Evolutionary conservation across 2,888 invertebrate genomes (phyloP).

Genomic region (Xestobium rufovillosum): DNA sequence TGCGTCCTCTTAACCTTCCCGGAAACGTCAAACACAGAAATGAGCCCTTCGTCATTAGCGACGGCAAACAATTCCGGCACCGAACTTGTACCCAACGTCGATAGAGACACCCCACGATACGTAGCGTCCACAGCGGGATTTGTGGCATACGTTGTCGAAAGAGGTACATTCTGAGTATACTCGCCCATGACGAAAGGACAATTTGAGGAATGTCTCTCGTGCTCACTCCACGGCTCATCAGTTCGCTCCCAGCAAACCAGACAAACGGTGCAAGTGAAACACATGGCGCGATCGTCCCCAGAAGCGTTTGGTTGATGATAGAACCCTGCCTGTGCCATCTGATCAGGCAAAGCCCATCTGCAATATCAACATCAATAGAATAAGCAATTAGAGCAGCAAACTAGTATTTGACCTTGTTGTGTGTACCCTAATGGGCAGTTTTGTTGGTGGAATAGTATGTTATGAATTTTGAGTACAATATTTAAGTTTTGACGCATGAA

Average conservation of each 20-base stretch:
- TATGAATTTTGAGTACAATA: too few species aligned
- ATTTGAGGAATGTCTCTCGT: constrained; percentile 87
- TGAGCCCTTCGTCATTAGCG: constrained; percentile 54
- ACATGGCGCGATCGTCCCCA: constrained; percentile 92
- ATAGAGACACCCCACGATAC: constrained; percentile 29
- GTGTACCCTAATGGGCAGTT: too few species aligned
- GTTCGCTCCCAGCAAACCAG: constrained; percentile 95
- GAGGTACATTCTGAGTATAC: constrained; percentile 90
- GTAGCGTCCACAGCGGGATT: constrained; percentile 57
- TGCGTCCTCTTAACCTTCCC: constrained; percentile 66
- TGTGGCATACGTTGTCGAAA: constrained; percentile 77
- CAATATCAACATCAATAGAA: constrained; percentile 20
- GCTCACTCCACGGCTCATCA: constrained; percentile 96
- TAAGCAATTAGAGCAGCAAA: constrained; percentile 5
- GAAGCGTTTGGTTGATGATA: constrained; percentile 87
- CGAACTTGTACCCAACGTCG: constrained; percentile 35
- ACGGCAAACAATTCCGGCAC: constrained; percentile 46
- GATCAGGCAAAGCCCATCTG: constrained; percentile 91
- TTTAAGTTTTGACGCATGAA: too few species aligned
- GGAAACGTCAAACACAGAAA: constrained; percentile 79
- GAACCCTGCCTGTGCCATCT: constrained; percentile 96
- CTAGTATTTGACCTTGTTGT: too few species aligned
- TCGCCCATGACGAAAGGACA: constrained; percentile 93
- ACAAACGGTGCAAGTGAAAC: constrained; percentile 91
- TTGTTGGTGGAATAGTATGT: too few species aligned